phyloP scores from a whole-genome alignment of 2,888 invertebrate genomes.

The Ctenicera cuprea region DNA sequence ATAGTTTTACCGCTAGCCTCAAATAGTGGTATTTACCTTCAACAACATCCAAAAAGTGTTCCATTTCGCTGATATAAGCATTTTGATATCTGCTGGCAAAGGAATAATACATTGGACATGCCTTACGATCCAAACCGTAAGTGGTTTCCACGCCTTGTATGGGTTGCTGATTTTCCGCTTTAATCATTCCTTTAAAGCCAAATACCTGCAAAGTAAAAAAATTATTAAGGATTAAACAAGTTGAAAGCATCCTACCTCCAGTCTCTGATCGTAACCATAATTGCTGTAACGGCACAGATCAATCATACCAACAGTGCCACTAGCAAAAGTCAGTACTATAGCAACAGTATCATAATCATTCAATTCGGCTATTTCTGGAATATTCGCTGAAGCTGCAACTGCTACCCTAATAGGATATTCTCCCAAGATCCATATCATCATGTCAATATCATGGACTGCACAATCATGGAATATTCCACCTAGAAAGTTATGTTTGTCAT shows the following conservation, averaged over 20 bases:
- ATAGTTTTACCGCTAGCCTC: no score
- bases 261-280: conserved; percentile 79
- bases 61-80: conserved; percentile 75
- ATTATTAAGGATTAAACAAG: not conserved
- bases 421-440: conserved; percentile 79
- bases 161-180: conserved; percentile 76
- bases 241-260: not conserved
- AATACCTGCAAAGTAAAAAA: conserved; percentile 69
- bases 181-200: conserved; percentile 77
- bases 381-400: conserved; percentile 75
- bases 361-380: conserved; percentile 77
- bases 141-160: conserved; percentile 72
- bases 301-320: conserved; percentile 78
- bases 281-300: conserved; percentile 78
- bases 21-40: conserved; percentile 72
- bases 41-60: conserved; percentile 78
- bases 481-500: conserved; percentile 59
- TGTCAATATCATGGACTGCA: conserved; percentile 81
- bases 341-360: conserved; percentile 80
- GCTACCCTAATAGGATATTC: conserved; percentile 78
- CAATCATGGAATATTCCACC: conserved; percentile 84
- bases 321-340: conserved; percentile 77
- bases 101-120: conserved; percentile 76
- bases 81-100: conserved; percentile 77
- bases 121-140: conserved; percentile 69